Percentiles rank a stretch among this genome's conserved stretches.
phyloP scores from a whole-genome alignment of 2,888 invertebrate species.

The Shargacucullia verbasci region DNA sequence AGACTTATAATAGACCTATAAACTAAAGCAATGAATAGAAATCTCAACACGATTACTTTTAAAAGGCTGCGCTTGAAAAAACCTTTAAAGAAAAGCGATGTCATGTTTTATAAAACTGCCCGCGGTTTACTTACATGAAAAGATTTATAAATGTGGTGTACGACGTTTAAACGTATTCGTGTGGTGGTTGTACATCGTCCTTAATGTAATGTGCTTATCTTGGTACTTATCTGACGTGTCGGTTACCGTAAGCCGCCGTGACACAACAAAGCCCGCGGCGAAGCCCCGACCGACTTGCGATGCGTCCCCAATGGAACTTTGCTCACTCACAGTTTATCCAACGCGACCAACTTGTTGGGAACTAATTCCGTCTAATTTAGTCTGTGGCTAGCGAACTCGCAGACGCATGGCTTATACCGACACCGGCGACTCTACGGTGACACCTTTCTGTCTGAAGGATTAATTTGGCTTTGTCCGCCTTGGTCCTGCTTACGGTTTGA shows the following conservation, averaged over 20 bases:
- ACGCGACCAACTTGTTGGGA: slow-evolving; percentile 68
- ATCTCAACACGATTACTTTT: slow-evolving; percentile 19
- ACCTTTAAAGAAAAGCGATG: slow-evolving; percentile 11
- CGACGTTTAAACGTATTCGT: slow-evolving; percentile 26
- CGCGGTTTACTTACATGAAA: slow-evolving; percentile 16
- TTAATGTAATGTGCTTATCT: slow-evolving; percentile 52
- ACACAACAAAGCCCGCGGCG: slow-evolving; percentile 60
- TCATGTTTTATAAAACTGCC: slow-evolving; percentile 32
- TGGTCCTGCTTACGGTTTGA: slow-evolving; percentile 58
- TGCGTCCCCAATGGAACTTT: slow-evolving; percentile 62
- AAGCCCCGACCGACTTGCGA: slow-evolving; percentile 46
- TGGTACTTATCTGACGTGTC: slow-evolving; percentile 55
- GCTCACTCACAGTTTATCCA: slow-evolving; percentile 68
- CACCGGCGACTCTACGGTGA: slow-evolving; percentile 56
- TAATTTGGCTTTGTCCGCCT: slow-evolving; percentile 70
- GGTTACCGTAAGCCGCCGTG: slow-evolving; percentile 55
- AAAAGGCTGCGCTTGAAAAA: slow-evolving; percentile 6
- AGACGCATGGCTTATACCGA: slow-evolving; percentile 64
- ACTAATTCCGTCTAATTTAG: slow-evolving; percentile 78
- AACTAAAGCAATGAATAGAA: slow-evolving; percentile 35
- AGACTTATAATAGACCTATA: slow-evolving; percentile 26
- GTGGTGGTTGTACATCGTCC: slow-evolving; percentile 28
- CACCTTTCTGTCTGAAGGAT: slow-evolving; percentile 71
- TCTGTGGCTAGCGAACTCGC: slow-evolving; percentile 58
- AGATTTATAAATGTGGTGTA: slow-evolving; percentile 26